A percentile compares a stretch with the other conserved stretches of the same genome.
Evolutionary conservation across 2,797 vertebrate species (phyloP).

Genomic region (Percopsis omiscomaycus): DNA sequence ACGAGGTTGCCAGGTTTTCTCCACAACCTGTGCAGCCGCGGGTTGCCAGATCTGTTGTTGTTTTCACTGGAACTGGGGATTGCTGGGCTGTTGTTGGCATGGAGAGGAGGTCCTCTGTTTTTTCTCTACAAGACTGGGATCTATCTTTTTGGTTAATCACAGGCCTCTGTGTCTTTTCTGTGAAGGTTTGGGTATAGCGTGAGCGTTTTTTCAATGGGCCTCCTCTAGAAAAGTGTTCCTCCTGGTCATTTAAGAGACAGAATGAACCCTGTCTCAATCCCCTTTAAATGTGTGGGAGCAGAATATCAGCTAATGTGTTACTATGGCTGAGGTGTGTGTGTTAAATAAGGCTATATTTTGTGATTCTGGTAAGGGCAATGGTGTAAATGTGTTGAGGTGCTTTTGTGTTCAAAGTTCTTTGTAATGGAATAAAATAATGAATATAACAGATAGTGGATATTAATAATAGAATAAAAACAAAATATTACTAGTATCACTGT

Average conservation of each 20-base stretch:
- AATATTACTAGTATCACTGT: too few relatives aligned
- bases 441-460: too few relatives aligned
- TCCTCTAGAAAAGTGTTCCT: slow-evolving; percentile 34
- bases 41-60: slow-evolving; percentile 10
- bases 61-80: slow-evolving; percentile 6
- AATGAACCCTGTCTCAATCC: slow-evolving; percentile 31
- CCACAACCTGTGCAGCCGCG: slow-evolving; percentile 8
- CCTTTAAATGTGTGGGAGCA: slow-evolving; percentile 13
- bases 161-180: background rate
- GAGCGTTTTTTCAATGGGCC: slow-evolving; percentile 22
- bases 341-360: background rate
- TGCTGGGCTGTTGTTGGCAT: background rate
- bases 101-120: background rate
- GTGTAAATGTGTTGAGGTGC: too few relatives aligned
- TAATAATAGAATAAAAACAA: too few relatives aligned
- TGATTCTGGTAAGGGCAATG: too few relatives aligned
- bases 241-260: slow-evolving; percentile 41
- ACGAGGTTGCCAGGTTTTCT: slow-evolving; percentile 17
- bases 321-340: slow-evolving; percentile 32
- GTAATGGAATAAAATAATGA: too few relatives aligned
- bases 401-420: too few relatives aligned
- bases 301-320: slow-evolving; percentile 29
- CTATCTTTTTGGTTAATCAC: slow-evolving; percentile 18
- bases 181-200: slow-evolving; percentile 25
- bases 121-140: background rate